These are phyloP conservation scores for Ormyrus nitidulus DNA, from an alignment of 2,888 invertebrate genomes.

Conservation along the genomic window DNA sequence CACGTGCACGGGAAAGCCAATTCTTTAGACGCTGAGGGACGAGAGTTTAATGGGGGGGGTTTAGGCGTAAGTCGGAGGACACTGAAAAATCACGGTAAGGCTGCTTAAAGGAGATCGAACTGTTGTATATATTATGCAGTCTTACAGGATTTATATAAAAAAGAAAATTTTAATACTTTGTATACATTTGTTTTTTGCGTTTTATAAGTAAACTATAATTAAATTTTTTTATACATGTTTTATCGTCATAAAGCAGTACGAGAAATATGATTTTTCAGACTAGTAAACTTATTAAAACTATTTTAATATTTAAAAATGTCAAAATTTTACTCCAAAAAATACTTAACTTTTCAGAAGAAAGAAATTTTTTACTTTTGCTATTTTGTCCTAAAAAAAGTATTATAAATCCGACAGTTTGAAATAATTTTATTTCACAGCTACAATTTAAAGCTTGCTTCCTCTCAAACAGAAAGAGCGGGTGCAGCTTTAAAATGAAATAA, in stretches of 20 bases:
- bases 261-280: no score
- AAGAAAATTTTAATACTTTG: no score
- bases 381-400: neutral
- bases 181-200: no score
- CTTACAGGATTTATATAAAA: no score
- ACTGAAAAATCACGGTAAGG: constrained; percentile 34
- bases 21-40: neutral
- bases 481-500: neutral
- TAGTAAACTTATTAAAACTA: no score
- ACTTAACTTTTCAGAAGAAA: no score
- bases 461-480: neutral
- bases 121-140: no score
- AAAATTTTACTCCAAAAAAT: no score
- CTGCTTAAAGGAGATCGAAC: neutral
- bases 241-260: no score
- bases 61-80: neutral
- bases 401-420: neutral
- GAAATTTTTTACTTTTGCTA: neutral
- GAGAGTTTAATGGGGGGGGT: constrained; percentile 41
- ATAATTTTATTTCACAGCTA: constrained; percentile 1
- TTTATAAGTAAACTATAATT: no score
- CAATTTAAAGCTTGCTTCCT: neutral
- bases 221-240: no score
- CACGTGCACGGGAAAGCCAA: neutral
- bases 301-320: no score